Base-by-base conservation (phyloP, 2,113 vertebrate genomes). In the Callionymus lyra region DNA sequence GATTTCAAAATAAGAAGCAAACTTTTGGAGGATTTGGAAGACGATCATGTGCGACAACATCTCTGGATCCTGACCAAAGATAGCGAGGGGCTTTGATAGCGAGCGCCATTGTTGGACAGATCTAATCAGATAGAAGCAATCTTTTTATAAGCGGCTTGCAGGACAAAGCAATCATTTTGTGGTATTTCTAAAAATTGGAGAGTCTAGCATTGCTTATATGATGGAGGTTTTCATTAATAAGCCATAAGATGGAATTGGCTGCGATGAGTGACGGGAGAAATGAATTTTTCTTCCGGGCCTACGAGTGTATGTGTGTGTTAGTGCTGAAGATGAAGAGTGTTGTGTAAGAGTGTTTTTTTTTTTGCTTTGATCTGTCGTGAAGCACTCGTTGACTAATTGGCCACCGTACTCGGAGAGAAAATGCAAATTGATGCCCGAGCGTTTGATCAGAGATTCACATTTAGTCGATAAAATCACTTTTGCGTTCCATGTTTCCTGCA, bases 221-320 rank as follows among this genome's bases (percentile, higher is more conserved):
- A 58, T 59, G 52, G 15, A 6, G 31, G 59, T 78, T 76, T 65
- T 76, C n/a, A 72, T 68, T 65, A 57, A 58, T 57, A 57, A 46
- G 40, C 31, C 37, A 51, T 44, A 50, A 39, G 49, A 51, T 56
- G 54, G 69, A 72, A 70, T 70, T 65, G 47, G 38, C 56, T 47
- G 19, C 63, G 44, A 41, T 55, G 45, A 53, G 12, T 54, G 65
- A 38, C 34, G 27, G 56, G 16, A 41, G 39, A 49, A 68, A 43
- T 47, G 38, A 33, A 14, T 32, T 47, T 37, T n/a, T n/a, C n/a
- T n/a, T n/a, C n/a, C 31, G 36, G 27, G 21, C 6, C 1, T 45
- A 32, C 39, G 38, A 10, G 33, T 33, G 14, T 38, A 15, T 39
- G 2, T 37, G 16, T 39, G 41, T 47, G 33, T 36, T 34, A 16